Percentiles rank a stretch among this genome's conserved stretches.
These are phyloP conservation scores for Spinibarbus caldwelli DNA, from an alignment of 2,797 vertebrate species.

Conservation along the genomic window DNA sequence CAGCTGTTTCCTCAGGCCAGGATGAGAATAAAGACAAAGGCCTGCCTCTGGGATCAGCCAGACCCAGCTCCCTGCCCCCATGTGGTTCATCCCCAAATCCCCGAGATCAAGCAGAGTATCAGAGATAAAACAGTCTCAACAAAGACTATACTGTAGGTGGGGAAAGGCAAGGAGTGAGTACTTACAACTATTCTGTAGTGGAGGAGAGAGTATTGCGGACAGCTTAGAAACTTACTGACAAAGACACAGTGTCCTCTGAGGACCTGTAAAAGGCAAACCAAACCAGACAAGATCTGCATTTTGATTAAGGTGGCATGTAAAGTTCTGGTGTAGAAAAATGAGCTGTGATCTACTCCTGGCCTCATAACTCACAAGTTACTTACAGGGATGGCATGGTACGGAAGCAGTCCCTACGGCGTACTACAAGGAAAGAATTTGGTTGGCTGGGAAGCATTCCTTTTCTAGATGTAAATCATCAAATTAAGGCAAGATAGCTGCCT, in stretches of 20 bases:
- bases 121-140: slow-evolving; percentile 62
- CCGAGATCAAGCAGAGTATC: slow-evolving; percentile 76
- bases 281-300: slow-evolving; percentile 39
- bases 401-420: slow-evolving; percentile 17
- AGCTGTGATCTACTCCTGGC: slow-evolving; percentile 11
- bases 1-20: slow-evolving; percentile 64
- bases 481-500: slow-evolving; percentile 17
- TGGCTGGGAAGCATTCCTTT: slow-evolving; percentile 26
- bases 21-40: slow-evolving; percentile 79
- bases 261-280: slow-evolving; percentile 49
- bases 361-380: slow-evolving; percentile 28
- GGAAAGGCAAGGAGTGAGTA: slow-evolving; percentile 34
- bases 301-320: slow-evolving; percentile 30
- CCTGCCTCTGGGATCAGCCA: slow-evolving; percentile 52
- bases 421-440: slow-evolving; percentile 39
- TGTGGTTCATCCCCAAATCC: slow-evolving; percentile 78
- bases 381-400: slow-evolving; percentile 3
- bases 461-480: slow-evolving; percentile 27
- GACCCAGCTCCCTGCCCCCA: slow-evolving; percentile 64
- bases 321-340: slow-evolving; percentile 30
- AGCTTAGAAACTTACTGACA: slow-evolving; percentile 58
- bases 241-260: slow-evolving; percentile 55
- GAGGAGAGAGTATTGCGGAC: slow-evolving; percentile 43
- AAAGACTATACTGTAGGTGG: slow-evolving; percentile 28
- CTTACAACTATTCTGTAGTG: slow-evolving; percentile 40